Base-by-base conservation (phyloP, 2,797 vertebrate species). In the Emydoidea blandingii region DNA sequence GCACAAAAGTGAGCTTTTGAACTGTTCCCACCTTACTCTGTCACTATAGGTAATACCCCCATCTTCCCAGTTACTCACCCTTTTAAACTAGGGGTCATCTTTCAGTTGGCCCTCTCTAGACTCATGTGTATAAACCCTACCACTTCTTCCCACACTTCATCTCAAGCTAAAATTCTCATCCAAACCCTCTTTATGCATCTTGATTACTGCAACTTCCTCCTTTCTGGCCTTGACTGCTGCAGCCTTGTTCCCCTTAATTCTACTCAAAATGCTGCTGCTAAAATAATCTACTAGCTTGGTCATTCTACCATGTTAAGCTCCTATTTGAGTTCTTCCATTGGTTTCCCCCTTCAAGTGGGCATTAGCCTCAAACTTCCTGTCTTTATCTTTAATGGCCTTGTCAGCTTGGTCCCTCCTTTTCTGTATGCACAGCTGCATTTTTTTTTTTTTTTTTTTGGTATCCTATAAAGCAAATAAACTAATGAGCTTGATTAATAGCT, bases 171-270 rank as follows among this genome's bases (percentile, higher is more conserved):
- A 78, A 78, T 31, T 78, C 44, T 31, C 1, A 3, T 41, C 74
- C 57, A 72, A 6, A 41, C n/a, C 83, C n/a, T 5, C 0, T 0
- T 1, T 25, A 8, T 12, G 34, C 2, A 0, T 21, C 79, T 31
- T 14, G 59, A 25, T 86, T 62, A 21, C 68, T 27, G 8, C 0
- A 5, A 8, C 9, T 49, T 81, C 72, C 72, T 16, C 0, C 65
- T 54, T 37, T 37, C 31, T 86, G 59, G 25, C 56, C 74, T 44
- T 65, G 34, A n/a, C 41, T 53, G 4, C 25, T 87, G 50, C 52
- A 81, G 11, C 59, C 65, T 74, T 0, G 1, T 21, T 81, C 74
- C 53, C 1, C 53, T n/a, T 8, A 9, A 31, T n/a, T 74, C n/a
- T 65, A 65, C 34, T 72, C 65, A 72, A 72, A 81, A 31, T 37